phyloP scores from a whole-genome alignment of 2,888 invertebrate species.

The Peribatodes rhomboidaria region DNA sequence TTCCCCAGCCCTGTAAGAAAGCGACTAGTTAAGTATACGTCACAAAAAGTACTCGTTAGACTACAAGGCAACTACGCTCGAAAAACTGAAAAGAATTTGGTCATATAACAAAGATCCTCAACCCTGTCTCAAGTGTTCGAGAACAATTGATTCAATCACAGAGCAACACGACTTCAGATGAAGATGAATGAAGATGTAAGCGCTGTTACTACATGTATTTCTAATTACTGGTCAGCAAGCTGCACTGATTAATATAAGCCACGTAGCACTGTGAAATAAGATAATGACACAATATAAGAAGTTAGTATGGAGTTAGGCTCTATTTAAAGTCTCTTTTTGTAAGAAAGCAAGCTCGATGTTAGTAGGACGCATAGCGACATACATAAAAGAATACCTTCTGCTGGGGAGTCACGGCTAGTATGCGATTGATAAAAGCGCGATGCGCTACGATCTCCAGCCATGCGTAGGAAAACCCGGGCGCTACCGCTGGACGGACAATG shows the following conservation, averaged over 20 bases:
- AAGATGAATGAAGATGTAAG: too few relatives aligned
- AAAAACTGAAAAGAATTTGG: too few relatives aligned
- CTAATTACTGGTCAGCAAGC: too few relatives aligned
- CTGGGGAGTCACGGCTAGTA: constrained; percentile 95
- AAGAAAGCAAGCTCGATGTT: neutral
- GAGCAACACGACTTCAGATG: too few relatives aligned
- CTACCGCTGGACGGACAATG: constrained; percentile 95
- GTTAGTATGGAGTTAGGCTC: neutral
- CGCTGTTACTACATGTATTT: too few relatives aligned
- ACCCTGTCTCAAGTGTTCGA: too few relatives aligned
- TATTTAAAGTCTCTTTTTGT: neutral
- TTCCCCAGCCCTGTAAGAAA: constrained; percentile 92
- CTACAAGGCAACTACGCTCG: too few relatives aligned
- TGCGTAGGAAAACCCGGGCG: constrained; percentile 98
- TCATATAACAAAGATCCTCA: too few relatives aligned
- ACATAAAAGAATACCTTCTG: constrained; percentile 88
- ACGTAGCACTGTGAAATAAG: too few relatives aligned
- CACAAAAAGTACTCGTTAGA: neutral
- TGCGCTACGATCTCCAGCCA: constrained; percentile 99
- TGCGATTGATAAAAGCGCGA: constrained; percentile 97
- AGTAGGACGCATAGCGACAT: constrained; percentile 5
- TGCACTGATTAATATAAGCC: too few relatives aligned
- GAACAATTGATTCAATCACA: too few relatives aligned
- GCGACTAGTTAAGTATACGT: neutral
- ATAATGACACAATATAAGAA: too few relatives aligned